A percentile compares a stretch with the other conserved stretches of the same genome.
phyloP scores from a whole-genome alignment of 2,113 vertebrate genomes.

The Malurus alboscapulatus region DNA sequence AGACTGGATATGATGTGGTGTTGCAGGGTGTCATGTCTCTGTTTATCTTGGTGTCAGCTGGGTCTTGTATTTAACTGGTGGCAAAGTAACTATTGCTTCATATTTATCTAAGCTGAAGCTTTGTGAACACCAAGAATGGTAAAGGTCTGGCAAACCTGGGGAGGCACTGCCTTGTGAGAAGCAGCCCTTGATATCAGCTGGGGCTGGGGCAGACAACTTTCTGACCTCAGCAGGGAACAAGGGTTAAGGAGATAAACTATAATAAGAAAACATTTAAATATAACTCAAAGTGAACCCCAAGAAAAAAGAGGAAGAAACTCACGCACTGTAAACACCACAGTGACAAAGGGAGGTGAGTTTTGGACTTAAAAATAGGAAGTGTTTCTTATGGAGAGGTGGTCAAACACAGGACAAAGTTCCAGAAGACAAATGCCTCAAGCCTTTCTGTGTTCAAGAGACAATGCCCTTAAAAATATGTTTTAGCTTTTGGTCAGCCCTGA shows the following conservation, averaged over 20 bases:
- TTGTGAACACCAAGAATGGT: background rate
- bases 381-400: background rate
- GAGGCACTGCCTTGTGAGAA: background rate
- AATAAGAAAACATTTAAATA: background rate
- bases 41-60: background rate
- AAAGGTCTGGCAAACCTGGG: background rate
- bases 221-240: background rate
- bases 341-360: background rate
- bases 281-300: background rate
- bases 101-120: background rate
- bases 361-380: background rate
- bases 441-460: background rate
- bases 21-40: background rate
- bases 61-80: background rate
- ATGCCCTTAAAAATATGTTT: background rate
- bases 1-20: background rate
- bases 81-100: background rate
- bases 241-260: background rate
- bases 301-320: background rate
- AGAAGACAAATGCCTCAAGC: too few relatives aligned
- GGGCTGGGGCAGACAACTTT: background rate
- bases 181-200: background rate
- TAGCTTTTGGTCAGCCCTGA: background rate
- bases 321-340: background rate
- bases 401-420: background rate